Conservation (phyloP, 1,140 invertebrate species). For the Drosophila ohnishii region DNA sequence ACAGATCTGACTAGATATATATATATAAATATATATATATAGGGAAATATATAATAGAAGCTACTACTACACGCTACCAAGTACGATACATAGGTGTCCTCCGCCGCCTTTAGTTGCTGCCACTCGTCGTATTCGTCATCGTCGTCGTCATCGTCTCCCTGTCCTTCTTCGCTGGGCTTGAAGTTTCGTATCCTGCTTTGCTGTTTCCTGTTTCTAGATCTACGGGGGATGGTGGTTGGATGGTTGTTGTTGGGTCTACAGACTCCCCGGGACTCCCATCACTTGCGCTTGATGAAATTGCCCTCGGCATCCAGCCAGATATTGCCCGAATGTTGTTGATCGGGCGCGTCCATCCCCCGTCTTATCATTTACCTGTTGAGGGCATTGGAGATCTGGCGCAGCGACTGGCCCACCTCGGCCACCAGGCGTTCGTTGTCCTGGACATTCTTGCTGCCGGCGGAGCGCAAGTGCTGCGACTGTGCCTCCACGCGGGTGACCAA, state of each 20-base stretch:
- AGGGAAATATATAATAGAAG: slow-evolving; percentile 61
- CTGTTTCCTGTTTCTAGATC: slow-evolving; percentile 15
- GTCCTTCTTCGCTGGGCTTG: slow-evolving; percentile 73
- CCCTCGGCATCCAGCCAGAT: slow-evolving; percentile 81
- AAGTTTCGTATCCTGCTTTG: slow-evolving; percentile 48
- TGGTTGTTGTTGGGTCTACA: slow-evolving; percentile 15
- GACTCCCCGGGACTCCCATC: slow-evolving; percentile 15
- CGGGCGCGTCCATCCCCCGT: slow-evolving; percentile 74
- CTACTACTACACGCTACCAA: slow-evolving; percentile 62
- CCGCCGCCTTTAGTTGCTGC: slow-evolving; percentile 55
- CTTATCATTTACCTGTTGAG: slow-evolving; percentile 89
- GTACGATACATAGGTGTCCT: slow-evolving; percentile 52
- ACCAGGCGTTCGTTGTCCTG: slow-evolving; percentile 88
- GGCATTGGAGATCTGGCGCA: slow-evolving; percentile 91
- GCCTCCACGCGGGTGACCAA: slow-evolving; percentile 91
- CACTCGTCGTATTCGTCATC: slow-evolving; percentile 22
- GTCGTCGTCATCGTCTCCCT: slow-evolving; percentile 2
- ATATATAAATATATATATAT: slow-evolving; percentile 64
- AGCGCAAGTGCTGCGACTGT: slow-evolving; percentile 90
- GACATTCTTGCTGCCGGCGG: slow-evolving; percentile 88
- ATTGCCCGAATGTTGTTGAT: slow-evolving; percentile 40
- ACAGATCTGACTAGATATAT: slow-evolving; percentile 56
- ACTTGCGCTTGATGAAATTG: slow-evolving; percentile 79
- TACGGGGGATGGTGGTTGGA: slow-evolving; percentile 66
- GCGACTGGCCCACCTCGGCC: slow-evolving; percentile 90